These are phyloP conservation scores for Peromyscus aztecus DNA, from an alignment of 2,797 vertebrate species.

Conservation along the genomic window DNA sequence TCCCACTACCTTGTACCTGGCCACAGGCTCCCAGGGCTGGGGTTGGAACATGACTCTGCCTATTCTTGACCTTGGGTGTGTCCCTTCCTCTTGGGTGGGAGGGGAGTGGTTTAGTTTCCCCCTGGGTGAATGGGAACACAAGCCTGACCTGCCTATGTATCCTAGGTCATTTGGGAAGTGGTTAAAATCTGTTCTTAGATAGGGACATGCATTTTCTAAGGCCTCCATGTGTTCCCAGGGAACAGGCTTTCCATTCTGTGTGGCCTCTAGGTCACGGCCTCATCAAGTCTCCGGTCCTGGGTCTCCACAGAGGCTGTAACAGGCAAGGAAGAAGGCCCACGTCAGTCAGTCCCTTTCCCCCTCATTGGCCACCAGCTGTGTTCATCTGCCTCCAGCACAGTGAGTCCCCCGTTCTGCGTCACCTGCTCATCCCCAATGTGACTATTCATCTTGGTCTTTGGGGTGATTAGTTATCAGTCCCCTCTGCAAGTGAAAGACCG, in stretches of 20 bases:
- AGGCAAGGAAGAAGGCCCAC: too few relatives aligned
- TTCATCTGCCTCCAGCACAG: background rate
- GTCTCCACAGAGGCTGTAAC: background rate
- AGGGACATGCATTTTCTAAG: background rate
- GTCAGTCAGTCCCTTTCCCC: background rate
- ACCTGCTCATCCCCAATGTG: background rate
- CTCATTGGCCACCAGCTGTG: accelerated
- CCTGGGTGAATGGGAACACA: background rate
- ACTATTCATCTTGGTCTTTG: background rate
- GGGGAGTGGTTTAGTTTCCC: background rate
- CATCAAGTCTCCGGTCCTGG: background rate
- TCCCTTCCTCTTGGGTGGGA: background rate
- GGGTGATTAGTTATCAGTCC: too few relatives aligned
- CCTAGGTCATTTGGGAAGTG: background rate
- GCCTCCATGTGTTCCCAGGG: background rate
- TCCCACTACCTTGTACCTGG: accelerated
- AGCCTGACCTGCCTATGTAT: background rate
- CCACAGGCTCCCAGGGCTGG: background rate
- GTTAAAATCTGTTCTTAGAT: background rate
- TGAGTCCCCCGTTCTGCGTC: too few relatives aligned
- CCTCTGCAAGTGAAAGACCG: background rate
- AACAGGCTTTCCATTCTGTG: background rate
- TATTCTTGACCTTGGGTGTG: background rate
- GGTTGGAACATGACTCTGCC: background rate
- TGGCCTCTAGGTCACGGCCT: too few relatives aligned